Base-by-base conservation (phyloP, 2,113 vertebrate species). In the Centropristis striata region DNA sequence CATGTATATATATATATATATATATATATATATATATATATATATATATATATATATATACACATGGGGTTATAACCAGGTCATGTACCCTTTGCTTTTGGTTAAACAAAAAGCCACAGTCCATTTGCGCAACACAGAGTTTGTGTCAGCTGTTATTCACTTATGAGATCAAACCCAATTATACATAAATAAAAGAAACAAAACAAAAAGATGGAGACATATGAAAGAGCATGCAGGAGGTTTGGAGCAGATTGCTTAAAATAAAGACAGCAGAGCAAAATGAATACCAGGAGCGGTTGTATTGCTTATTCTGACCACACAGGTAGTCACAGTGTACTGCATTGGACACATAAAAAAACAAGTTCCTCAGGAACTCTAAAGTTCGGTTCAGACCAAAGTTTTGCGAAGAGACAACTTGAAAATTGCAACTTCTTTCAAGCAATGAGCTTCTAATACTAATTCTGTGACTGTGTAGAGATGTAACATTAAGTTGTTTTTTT, bases 261-360 rank as follows among this genome's bases (percentile, higher is more conserved):
- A 60, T 32, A 53, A 47, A 42, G 5, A 16, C 11, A 58, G 36
- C 10, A 32, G 1, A 71, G 37, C 6, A 15, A 65, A 65, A 78
- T 59, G 15, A 75, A 59, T 55, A 65, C 39, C 8, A 71, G 63
- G 16, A 51, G 32, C 58, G 74, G 46, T 47, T 75, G 64, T 81
- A 71, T 49, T 39, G 18, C 5, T 55, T 47, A 37, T 58, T 63
- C 46, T 65, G 55, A 44, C 28, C 61, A 72, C 69, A 86, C 27
- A 44, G 41, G 37, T 39, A 39, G 71, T 58, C 42, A 55, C 36
- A 87, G n/a, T 66, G 36, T 25, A 42, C n/a, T 20, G 15, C 18
- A 37, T 10, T 44, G 49, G 23, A 42, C 59, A 42, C 23, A 14
- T n/a, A 13, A 54, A 36, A 59, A 83, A 78, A 53, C 39, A 77